Evolutionary conservation across 2,888 invertebrate species (phyloP).

Genomic region (Ceraclea dissimilis): DNA sequence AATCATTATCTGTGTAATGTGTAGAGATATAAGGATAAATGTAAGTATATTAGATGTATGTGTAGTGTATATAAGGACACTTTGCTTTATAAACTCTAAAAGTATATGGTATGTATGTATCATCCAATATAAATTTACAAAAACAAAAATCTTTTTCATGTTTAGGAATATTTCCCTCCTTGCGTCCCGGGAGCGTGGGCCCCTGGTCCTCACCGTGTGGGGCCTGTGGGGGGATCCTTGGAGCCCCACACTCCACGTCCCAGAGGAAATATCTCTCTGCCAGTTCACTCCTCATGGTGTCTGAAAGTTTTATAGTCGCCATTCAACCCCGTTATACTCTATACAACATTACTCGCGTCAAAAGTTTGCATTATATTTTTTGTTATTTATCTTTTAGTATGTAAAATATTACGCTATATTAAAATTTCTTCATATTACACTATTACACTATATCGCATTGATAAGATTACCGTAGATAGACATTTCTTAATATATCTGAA

Average conservation of each 20-base stretch:
- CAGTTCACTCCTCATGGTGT: conserved; percentile 1
- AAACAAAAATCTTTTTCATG: not conserved
- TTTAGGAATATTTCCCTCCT: not conserved
- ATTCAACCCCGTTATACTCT: not conserved
- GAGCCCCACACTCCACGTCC: not conserved
- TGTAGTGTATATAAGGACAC: too few relatives aligned
- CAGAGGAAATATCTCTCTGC: not conserved
- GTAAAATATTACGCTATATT: too few relatives aligned
- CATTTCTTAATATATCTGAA: too few relatives aligned
- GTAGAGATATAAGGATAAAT: too few relatives aligned
- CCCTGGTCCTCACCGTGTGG: not conserved
- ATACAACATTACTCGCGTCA: not conserved
- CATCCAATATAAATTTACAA: not conserved
- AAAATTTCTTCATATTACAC: too few relatives aligned
- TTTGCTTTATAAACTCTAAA: too few relatives aligned
- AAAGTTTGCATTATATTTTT: not conserved
- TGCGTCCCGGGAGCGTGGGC: not conserved
- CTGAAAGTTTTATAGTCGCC: conserved; percentile 1
- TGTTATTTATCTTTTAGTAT: too few relatives aligned
- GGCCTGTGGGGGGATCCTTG: not conserved
- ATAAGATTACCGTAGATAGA: too few relatives aligned
- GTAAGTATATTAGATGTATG: too few relatives aligned
- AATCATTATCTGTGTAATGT: too few relatives aligned
- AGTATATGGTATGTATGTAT: too few relatives aligned
- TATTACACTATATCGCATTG: too few relatives aligned